These are phyloP conservation scores for Choreutis nemorana DNA, from an alignment of 2,888 invertebrate genomes.

Conservation along the genomic window DNA sequence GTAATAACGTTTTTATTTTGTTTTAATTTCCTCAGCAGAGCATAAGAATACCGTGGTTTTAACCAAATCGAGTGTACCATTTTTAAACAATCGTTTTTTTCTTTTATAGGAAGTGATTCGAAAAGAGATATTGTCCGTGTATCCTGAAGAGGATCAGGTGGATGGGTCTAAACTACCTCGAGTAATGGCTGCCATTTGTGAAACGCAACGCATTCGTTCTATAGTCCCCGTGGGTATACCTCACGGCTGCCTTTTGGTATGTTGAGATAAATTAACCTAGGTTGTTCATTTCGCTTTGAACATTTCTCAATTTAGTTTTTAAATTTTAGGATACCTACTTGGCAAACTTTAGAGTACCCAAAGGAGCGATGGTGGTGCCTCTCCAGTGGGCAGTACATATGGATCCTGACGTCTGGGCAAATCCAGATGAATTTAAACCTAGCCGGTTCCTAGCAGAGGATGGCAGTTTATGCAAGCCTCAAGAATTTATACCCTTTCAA, in stretches of 20 bases:
- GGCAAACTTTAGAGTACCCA: conserved; percentile 71
- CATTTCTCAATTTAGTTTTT: not conserved
- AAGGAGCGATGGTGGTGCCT: conserved; percentile 78
- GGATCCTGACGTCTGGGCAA: conserved; percentile 71
- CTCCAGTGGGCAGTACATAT: conserved; percentile 84
- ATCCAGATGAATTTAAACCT: conserved; percentile 74
- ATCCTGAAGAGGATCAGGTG: conserved; percentile 61
- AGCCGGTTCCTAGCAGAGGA: conserved; percentile 72
- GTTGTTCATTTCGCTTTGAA: not conserved
- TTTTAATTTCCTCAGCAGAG: too few species aligned
- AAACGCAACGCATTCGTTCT: conserved; percentile 79
- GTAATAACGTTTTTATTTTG: too few species aligned
- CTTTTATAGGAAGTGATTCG: conserved; percentile 65
- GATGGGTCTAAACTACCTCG: conserved; percentile 66
- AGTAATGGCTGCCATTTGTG: conserved; percentile 78
- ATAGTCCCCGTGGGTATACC: conserved; percentile 87
- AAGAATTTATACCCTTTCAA: conserved; percentile 84
- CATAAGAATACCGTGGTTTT: too few species aligned
- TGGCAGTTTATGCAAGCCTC: conserved; percentile 69
- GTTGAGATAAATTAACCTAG: conserved; percentile 3
- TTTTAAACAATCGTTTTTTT: too few species aligned
- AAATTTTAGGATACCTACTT: conserved; percentile 60
- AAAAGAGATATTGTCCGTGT: conserved; percentile 57
- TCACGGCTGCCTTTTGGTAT: conserved; percentile 71
- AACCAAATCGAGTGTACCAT: too few species aligned